Percentiles rank a stretch among this genome's conserved stretches.
phyloP scores from a whole-genome alignment of 2,113 vertebrate genomes.

The Genyomyrus donnyi region DNA sequence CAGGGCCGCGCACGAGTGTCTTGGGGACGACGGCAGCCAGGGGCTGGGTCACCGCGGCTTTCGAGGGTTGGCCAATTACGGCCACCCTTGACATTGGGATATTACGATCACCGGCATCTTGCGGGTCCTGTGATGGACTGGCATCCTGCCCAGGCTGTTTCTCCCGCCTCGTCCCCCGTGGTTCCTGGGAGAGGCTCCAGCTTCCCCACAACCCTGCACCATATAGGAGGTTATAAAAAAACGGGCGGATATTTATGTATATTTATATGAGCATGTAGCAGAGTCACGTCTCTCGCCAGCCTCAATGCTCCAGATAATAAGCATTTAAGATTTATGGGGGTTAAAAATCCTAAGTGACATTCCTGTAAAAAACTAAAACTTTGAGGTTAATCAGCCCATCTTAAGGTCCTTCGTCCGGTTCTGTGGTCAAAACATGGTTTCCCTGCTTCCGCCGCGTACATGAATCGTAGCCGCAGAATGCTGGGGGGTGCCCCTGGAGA shows the following conservation, averaged over 20 bases:
- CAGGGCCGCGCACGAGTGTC: background rate
- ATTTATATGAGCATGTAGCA: background rate
- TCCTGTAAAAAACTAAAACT: background rate
- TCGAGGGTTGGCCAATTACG: background rate
- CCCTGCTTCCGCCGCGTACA: background rate
- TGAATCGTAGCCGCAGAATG: background rate
- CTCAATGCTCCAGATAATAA: background rate
- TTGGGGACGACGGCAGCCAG: background rate
- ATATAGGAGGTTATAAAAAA: background rate
- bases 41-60: background rate
- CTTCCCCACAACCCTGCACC: background rate
- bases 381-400: background rate
- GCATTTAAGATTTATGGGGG: background rate
- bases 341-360: background rate
- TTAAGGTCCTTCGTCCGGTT: background rate
- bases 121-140: background rate
- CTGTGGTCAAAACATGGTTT: background rate
- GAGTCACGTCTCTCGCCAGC: background rate
- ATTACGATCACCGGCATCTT: background rate
- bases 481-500: background rate
- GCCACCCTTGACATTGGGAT: background rate
- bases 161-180: background rate
- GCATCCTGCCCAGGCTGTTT: background rate
- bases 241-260: background rate
- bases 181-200: background rate